Evolutionary conservation across 2,888 invertebrate genomes (phyloP), one percentile per base, ranked within the genome.

Genomic region (Augiades crinisus): DNA sequence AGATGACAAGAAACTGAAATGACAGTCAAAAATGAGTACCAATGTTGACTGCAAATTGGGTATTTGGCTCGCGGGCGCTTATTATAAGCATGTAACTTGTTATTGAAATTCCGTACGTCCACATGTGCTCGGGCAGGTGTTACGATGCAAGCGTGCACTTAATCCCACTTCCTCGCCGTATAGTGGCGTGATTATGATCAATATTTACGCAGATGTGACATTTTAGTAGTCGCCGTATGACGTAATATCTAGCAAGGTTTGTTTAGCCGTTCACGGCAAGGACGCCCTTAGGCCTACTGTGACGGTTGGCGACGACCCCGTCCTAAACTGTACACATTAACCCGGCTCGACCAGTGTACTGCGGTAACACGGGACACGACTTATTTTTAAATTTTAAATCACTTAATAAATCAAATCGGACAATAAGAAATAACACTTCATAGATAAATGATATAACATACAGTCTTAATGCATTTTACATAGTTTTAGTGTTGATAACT

Each of bases 181-280:
- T 63, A 67, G 76, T 81, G 81, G 78, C 75, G 78, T 79, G 79
- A 79, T 79, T 75, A 72, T 76, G 72, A 75, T 79, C 81, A 84
- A 86, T 86, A 86, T 88, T 88, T 84, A 81, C 80, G 70, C 80
- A 81, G 78, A 81, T 83, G 78, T 78, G 70, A 73, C 77, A 78
- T 67, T 70, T 65, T 59, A 64, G 62, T 63, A 64, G 67, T 63
- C 65, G 67, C 62, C 65, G 68, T 63, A 70, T 84, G 84, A 85
- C 82, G 82, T 85, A 81, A 84, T 75, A 51, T 56, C 19, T 30
- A 47, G 36, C 41, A 64, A 63, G 63, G 68, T 73, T 75, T 77
- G 67, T 71, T 71, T 69, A 69, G 68, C 64, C 58, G 68, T 64
- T 60, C 68, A 68, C 60, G 54, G 68, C 75, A 69, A 75, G 75